Conservation (phyloP, 2,113 vertebrate genomes). For the Pipra filicauda region DNA sequence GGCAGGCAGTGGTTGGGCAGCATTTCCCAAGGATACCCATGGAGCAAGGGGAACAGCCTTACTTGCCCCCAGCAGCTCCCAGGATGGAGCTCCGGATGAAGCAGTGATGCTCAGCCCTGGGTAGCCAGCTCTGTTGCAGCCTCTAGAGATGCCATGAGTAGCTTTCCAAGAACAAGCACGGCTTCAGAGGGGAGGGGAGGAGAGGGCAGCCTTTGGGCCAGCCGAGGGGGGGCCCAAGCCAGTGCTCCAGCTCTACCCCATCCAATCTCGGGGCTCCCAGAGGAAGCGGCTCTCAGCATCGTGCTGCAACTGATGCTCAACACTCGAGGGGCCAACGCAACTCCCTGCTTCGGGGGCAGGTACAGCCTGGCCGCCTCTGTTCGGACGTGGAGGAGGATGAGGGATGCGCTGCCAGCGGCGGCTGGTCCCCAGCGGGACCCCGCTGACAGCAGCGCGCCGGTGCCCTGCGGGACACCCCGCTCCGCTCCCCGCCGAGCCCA, state of each 20-base stretch:
- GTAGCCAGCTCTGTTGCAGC: background rate
- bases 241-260: accelerated
- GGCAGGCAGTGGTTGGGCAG: background rate
- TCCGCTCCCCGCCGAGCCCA: background rate
- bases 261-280: background rate
- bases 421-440: background rate
- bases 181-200: background rate
- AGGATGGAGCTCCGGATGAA: background rate
- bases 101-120: background rate
- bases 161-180: background rate
- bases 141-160: background rate
- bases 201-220: background rate
- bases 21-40: background rate
- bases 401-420: background rate
- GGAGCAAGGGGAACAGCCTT: background rate
- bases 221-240: background rate
- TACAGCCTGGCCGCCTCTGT: background rate
- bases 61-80: accelerated
- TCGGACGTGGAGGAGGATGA: background rate
- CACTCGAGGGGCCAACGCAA: background rate
- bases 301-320: background rate
- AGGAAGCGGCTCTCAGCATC: background rate
- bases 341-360: background rate
- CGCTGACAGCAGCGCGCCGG: background rate
- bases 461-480: background rate